These are phyloP conservation scores for Parotia lawesii DNA, from an alignment of 2,113 vertebrate species.

Conservation along the genomic window DNA sequence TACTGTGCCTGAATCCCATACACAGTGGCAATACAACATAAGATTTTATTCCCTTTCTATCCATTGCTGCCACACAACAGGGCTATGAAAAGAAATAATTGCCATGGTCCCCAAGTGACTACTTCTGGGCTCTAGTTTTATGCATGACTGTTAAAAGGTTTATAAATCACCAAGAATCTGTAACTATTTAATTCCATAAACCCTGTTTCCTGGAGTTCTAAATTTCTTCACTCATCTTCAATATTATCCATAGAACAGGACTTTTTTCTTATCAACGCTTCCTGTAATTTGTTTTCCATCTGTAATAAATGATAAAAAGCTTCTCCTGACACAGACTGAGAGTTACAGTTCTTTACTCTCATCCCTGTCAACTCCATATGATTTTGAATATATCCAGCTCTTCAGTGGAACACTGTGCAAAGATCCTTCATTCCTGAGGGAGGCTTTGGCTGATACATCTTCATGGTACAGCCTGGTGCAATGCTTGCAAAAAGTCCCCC, in stretches of 20 bases:
- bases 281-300: background rate
- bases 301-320: background rate
- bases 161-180: constrained; percentile 27
- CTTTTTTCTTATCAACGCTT: background rate
- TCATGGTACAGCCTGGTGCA: background rate
- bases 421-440: background rate
- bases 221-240: background rate
- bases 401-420: background rate
- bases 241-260: background rate
- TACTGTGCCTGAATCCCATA: background rate
- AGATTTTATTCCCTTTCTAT: background rate
- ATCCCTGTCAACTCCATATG: background rate
- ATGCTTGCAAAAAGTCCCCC: background rate
- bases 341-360: background rate
- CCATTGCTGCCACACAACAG: constrained; percentile 4
- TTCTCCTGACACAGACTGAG: background rate
- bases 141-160: background rate
- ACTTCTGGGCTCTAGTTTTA: background rate
- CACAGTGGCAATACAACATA: constrained; percentile 7
- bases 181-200: constrained; percentile 20
- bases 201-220: background rate
- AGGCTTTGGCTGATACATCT: background rate
- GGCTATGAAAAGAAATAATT: constrained; percentile 32
- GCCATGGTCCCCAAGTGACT: background rate
- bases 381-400: background rate